Base-by-base conservation (phyloP, 2,888 invertebrate genomes). In the Axea sp. region DNA sequence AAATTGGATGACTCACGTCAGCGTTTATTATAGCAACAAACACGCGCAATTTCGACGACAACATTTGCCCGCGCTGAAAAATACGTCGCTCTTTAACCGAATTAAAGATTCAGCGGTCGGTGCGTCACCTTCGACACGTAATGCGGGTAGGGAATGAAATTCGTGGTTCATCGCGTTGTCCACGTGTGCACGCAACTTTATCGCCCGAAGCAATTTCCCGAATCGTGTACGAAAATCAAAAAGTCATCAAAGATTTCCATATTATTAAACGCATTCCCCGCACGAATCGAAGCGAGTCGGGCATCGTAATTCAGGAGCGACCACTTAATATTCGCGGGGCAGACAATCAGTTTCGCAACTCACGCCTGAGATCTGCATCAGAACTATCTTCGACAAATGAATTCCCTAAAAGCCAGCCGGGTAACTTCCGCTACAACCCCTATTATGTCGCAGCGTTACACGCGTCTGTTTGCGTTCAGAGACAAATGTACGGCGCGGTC, bases 321-420 rank as follows among this genome's bases (percentile, higher is more conserved):
- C 41, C 68, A 55, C 67, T 67, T 67, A 67, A 67, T 67, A 67
- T 67, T 67, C 65, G 65, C 22, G 45, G 35, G 55, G 55, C 65
- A 55, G 65, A 67, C 55, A 67, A 67, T 67, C 55, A 67, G 65
- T 67, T 67, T 45, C 65, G 65, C 65, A 67, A 55, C 65, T 67
- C 55, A 64, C 64, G 53, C 19, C 35, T 64, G 53, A 64, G 64
- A 64, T 64, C 64, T 53, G 64, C 64, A 64, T 64, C 43, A 35
- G 43, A 53, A 53, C 51, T 64, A 64, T 53, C 49, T 62, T 62
- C 62, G 62, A 62, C 62, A 62, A 62, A 62, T 62, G 62, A 65
- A 65, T 53, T 51, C 45, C 53, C 65, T 45, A 55, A 65, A 65
- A 65, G 55, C 65, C 45, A 37, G 43, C 14, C 53, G 22, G 43